phyloP scores from a whole-genome alignment of 2,797 vertebrate genomes.

The Urophycis tenuis region DNA sequence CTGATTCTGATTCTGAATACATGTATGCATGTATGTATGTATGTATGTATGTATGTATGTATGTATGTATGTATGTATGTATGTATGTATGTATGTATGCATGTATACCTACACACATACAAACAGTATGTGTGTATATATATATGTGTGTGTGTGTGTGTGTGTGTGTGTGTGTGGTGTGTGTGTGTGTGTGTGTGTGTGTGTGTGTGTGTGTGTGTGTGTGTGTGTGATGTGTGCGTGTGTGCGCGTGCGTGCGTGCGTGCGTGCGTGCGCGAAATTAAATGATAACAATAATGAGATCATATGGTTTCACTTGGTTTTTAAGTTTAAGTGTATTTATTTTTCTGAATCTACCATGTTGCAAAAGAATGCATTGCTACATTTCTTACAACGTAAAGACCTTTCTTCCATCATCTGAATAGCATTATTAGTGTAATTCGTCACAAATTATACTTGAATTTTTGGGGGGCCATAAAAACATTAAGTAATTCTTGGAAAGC shows the following conservation, averaged over 20 bases:
- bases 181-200: neutral
- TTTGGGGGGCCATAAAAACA: neutral
- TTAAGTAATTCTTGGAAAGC: neutral
- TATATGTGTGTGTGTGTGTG: neutral
- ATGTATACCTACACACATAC: too few species aligned
- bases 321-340: neutral
- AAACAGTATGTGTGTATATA: too few species aligned
- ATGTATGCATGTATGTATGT: neutral
- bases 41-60: neutral
- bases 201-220: too few species aligned
- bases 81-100: neutral
- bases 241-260: neutral
- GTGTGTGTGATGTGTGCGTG: neutral
- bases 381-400: too few species aligned
- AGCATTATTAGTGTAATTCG: too few species aligned
- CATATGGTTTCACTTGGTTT: neutral
- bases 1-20: too few species aligned
- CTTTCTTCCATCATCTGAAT: neutral
- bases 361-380: too few species aligned
- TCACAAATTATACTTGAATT: neutral
- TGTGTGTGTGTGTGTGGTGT: neutral
- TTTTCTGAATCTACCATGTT: neutral
- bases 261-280: neutral
- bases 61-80: neutral
- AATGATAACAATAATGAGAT: neutral